phyloP scores from a whole-genome alignment of 2,113 vertebrate species.

The Syrmaticus mikado region DNA sequence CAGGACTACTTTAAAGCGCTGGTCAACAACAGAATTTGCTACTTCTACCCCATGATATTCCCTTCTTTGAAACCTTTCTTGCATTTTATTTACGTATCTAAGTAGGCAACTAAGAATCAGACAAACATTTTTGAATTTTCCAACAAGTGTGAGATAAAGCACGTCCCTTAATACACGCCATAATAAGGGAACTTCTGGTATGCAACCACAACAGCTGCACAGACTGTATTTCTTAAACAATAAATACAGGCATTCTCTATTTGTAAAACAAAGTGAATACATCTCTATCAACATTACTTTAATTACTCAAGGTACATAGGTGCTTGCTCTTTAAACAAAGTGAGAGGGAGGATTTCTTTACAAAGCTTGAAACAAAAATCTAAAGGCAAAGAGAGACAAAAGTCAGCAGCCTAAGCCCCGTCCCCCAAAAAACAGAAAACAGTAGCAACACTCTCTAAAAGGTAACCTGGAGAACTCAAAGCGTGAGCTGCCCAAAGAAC shows the following conservation, averaged over 20 bases:
- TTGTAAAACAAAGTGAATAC: background rate
- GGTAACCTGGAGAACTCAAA: background rate
- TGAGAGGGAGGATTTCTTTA: background rate
- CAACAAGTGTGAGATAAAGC: background rate
- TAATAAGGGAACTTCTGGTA: background rate
- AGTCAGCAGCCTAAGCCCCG: background rate
- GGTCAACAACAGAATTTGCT: background rate
- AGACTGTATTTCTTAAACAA: background rate
- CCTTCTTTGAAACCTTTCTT: background rate
- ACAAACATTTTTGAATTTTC: background rate
- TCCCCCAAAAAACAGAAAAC: background rate
- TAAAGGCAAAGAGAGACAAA: background rate
- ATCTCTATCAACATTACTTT: background rate
- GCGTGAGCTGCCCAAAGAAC: background rate
- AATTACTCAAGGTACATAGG: background rate
- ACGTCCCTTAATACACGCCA: background rate
- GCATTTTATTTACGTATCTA: background rate
- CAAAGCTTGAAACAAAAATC: background rate
- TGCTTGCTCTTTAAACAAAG: background rate
- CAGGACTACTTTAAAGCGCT: background rate
- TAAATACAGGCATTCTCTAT: background rate
- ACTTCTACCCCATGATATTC: background rate
- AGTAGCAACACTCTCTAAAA: background rate
- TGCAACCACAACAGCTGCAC: background rate
- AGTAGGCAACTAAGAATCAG: background rate